Conservation (phyloP, 1,140 invertebrate species). For the Micrasema longulum region DNA sequence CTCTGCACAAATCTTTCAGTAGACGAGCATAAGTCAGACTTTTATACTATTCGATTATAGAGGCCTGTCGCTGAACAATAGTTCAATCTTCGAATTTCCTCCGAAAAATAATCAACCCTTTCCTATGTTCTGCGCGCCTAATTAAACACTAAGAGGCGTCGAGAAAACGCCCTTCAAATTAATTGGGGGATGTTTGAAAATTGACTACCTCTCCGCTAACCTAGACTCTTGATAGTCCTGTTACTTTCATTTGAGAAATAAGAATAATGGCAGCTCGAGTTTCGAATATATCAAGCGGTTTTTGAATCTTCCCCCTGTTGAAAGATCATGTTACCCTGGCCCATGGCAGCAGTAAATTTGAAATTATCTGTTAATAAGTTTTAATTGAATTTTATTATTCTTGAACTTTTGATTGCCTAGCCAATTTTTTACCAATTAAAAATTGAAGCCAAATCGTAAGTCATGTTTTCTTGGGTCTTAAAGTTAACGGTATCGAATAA, state of each 20-base stretch:
- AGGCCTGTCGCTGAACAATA: constrained; percentile 30
- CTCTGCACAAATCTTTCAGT: background rate
- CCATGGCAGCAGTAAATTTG: constrained; percentile 46
- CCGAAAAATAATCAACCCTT: constrained; percentile 54
- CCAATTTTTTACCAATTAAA: constrained; percentile 10
- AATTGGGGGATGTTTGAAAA: constrained; percentile 53
- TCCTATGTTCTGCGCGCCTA: constrained; percentile 52
- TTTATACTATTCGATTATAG: constrained; percentile 19
- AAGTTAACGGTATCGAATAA: background rate
- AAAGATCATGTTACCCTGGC: constrained; percentile 48
- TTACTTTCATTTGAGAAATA: constrained; percentile 38
- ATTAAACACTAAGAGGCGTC: constrained; percentile 54
- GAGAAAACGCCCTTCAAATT: constrained; percentile 55
- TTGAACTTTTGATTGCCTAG: constrained; percentile 37
- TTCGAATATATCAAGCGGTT: constrained; percentile 55
- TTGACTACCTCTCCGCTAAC: constrained; percentile 48
- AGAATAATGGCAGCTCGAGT: constrained; percentile 47
- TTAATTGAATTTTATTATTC: constrained; percentile 33
- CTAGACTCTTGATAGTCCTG: constrained; percentile 17
- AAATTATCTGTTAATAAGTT: constrained; percentile 53
- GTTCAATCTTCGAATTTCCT: constrained; percentile 42
- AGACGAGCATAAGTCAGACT: constrained; percentile 10
- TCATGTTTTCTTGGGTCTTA: background rate
- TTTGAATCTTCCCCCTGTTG: constrained; percentile 48
- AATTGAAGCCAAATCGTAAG: background rate